phyloP scores from a whole-genome alignment of 1,140 invertebrate genomes.

The Epicauta chinensis region DNA sequence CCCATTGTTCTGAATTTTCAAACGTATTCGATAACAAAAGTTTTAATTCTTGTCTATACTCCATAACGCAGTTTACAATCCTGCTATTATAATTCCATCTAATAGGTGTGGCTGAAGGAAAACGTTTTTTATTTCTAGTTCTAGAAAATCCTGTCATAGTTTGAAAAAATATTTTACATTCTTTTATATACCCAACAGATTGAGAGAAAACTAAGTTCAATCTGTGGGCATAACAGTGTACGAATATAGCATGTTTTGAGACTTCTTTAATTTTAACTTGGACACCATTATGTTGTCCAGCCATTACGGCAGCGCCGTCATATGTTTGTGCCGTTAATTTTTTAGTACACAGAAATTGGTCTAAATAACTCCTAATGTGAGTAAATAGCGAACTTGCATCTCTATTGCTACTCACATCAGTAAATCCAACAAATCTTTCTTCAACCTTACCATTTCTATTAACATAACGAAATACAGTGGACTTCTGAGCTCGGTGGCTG shows the following conservation, averaged over 20 bases:
- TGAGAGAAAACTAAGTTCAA: too few species aligned
- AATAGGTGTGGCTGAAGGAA: too few species aligned
- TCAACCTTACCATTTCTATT: too few species aligned
- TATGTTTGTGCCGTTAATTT: slow-evolving; percentile 39
- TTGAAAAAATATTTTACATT: too few species aligned
- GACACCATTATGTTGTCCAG: slow-evolving; percentile 28
- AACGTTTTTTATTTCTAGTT: too few species aligned
- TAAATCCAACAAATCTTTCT: slow-evolving; percentile 25
- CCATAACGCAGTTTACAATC: too few species aligned
- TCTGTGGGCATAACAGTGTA: too few species aligned
- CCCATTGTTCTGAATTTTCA: slow-evolving; percentile 5
- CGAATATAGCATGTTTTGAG: too few species aligned
- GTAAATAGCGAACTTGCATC: too few species aligned
- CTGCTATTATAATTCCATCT: slow-evolving; percentile 16
- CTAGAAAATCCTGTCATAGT: too few species aligned
- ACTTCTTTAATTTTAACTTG: slow-evolving; percentile 28
- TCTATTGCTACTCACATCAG: slow-evolving; percentile 13
- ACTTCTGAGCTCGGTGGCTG: slow-evolving; percentile 6
- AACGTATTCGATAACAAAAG: not conserved
- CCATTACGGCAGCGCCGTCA: slow-evolving; percentile 33
- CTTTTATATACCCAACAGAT: too few species aligned
- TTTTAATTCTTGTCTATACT: slow-evolving; percentile 4
- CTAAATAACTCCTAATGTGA: slow-evolving; percentile 20
- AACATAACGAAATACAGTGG: slow-evolving; percentile 15
- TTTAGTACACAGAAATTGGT: slow-evolving; percentile 14